Evolutionary conservation across 2,113 vertebrate species (phyloP).

Genomic region (Ahaetulla prasina): DNA sequence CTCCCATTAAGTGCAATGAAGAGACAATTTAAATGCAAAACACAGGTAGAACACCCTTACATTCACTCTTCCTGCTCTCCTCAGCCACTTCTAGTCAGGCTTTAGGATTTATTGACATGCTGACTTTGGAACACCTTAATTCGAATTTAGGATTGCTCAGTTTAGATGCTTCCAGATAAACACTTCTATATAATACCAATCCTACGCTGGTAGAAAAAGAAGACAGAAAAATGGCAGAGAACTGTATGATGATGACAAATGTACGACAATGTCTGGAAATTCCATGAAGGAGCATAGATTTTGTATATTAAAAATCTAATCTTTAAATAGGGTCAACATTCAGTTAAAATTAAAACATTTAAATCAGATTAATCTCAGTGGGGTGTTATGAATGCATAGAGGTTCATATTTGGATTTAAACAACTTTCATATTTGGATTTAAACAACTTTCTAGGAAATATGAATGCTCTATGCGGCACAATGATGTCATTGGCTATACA

Average conservation of each 20-base stretch:
- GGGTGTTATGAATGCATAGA: neutral
- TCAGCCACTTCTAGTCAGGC: neutral
- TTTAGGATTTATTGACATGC: neutral
- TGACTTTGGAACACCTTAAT: neutral
- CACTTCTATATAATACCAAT: neutral
- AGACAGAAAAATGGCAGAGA: neutral
- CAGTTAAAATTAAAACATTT: neutral
- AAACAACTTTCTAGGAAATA: neutral
- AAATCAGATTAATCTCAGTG: neutral
- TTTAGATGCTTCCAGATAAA: neutral
- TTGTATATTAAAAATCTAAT: neutral
- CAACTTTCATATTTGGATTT: neutral
- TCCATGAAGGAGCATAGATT: neutral
- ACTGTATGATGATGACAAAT: neutral
- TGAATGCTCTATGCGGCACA: neutral
- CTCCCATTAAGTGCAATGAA: neutral
- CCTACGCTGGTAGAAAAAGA: neutral
- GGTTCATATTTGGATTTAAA: neutral
- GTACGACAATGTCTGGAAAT: neutral
- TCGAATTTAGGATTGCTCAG: neutral
- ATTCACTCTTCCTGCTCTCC: neutral
- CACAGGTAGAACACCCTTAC: neutral
- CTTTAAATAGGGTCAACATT: neutral
- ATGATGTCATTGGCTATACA: neutral
- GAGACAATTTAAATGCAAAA: neutral